Percentiles rank a stretch among this genome's conserved stretches.
Evolutionary conservation across 2,888 invertebrate genomes (phyloP).

Genomic region (Protodeltote pygarga): DNA sequence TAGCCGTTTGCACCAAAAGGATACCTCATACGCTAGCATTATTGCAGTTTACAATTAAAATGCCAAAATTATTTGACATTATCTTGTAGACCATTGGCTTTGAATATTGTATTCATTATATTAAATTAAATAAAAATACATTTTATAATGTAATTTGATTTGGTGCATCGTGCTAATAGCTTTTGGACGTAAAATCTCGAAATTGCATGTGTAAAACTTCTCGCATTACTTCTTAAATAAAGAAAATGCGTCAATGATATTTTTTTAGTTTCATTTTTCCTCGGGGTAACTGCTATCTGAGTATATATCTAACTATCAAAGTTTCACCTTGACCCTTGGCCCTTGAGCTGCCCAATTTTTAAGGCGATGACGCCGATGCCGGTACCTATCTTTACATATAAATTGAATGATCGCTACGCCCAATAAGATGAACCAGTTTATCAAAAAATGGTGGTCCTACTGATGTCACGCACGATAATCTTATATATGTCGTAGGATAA

Average conservation of each 20-base stretch:
- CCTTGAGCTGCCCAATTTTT: too few relatives aligned
- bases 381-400: too few relatives aligned
- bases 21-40: conserved; percentile 30
- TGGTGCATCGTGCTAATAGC: conserved; percentile 60
- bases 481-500: too few relatives aligned
- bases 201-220: conserved; percentile 70
- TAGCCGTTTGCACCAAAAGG: conserved; percentile 57
- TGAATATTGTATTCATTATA: conserved; percentile 25
- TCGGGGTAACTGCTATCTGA: too few relatives aligned
- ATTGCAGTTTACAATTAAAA: conserved; percentile 20
- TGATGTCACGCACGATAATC: too few relatives aligned
- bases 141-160: conserved; percentile 31
- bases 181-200: conserved; percentile 66
- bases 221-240: conserved; percentile 77
- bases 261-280: conserved; percentile 41
- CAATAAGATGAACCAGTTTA: too few relatives aligned
- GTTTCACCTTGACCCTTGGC: too few relatives aligned
- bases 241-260: conserved; percentile 67
- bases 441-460: too few relatives aligned
- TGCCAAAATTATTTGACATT: conserved; percentile 22
- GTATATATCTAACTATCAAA: too few relatives aligned
- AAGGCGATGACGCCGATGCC: too few relatives aligned
- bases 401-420: too few relatives aligned
- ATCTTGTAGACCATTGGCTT: conserved; percentile 37
- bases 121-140: too few relatives aligned